Conservation (phyloP, 1,140 invertebrate species). For the Camponotus vicinus region DNA sequence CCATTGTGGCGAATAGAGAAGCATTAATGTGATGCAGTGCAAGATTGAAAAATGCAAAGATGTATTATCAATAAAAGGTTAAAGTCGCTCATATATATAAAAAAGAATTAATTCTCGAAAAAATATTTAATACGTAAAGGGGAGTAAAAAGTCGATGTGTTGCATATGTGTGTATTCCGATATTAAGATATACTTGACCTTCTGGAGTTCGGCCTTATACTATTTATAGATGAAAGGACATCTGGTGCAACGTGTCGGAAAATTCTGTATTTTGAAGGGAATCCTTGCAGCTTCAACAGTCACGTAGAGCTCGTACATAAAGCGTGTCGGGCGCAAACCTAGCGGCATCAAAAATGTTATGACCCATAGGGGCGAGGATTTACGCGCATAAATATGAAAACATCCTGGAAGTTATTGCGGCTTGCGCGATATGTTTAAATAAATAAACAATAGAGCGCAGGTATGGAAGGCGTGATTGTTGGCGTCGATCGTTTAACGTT, state of each 20-base stretch:
- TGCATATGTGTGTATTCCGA: not conserved
- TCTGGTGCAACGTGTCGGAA: not conserved
- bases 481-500: not conserved
- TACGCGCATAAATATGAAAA: constrained; percentile 53
- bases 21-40: not conserved
- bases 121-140: constrained; percentile 1
- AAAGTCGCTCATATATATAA: not conserved
- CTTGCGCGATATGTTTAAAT: constrained; percentile 33
- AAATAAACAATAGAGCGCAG: constrained; percentile 20
- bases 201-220: constrained; percentile 13
- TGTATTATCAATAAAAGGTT: not conserved
- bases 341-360: constrained; percentile 52
- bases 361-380: constrained; percentile 29
- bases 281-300: constrained; percentile 28
- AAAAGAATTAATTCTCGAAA: not conserved
- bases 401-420: constrained; percentile 35
- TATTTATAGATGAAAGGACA: constrained; percentile 25
- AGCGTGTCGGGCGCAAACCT: constrained; percentile 26
- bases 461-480: constrained; percentile 1
- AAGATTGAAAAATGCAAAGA: not conserved
- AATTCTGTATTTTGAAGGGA: constrained; percentile 53
- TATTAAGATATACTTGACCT: constrained; percentile 3
- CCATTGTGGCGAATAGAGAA: not conserved
- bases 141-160: too few species aligned
- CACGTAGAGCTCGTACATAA: constrained; percentile 55